These are phyloP conservation scores for Enteromius paludinosus DNA, from an alignment of 2,797 vertebrate genomes.

Conservation along the genomic window DNA sequence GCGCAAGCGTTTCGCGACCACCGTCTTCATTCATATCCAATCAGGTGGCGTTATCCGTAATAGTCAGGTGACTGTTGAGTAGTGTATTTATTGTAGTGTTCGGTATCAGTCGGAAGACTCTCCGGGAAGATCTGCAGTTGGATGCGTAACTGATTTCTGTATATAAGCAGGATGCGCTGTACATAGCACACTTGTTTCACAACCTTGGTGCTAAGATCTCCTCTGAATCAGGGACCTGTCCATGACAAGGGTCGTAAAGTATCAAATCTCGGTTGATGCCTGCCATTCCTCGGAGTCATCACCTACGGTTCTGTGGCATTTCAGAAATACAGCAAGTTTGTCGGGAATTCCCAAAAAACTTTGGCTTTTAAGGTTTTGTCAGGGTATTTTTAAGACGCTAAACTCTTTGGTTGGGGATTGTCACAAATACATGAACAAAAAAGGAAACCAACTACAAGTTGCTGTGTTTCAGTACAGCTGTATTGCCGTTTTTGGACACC, in stretches of 20 bases:
- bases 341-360: not conserved
- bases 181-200: constrained; percentile 68
- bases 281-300: constrained; percentile 16
- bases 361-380: constrained; percentile 20
- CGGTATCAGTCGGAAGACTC: constrained; percentile 18
- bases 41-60: constrained; percentile 18
- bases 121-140: constrained; percentile 10
- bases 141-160: constrained; percentile 28
- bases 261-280: constrained; percentile 8
- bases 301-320: constrained; percentile 33
- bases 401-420: not conserved
- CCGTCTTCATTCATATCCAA: constrained; percentile 33
- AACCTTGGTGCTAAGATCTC: constrained; percentile 79
- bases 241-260: constrained; percentile 34
- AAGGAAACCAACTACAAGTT: constrained; percentile 9
- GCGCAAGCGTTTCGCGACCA: constrained; percentile 6
- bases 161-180: constrained; percentile 40
- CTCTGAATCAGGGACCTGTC: constrained; percentile 79
- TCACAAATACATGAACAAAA: not conserved
- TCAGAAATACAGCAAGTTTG: not conserved
- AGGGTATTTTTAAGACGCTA: constrained; percentile 24
- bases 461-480: constrained; percentile 14
- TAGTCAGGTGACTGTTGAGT: constrained; percentile 28
- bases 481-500: constrained; percentile 12
- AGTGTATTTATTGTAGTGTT: constrained; percentile 38